Conservation (phyloP, 1,140 invertebrate genomes). For the Heliconius hewitsoni region DNA sequence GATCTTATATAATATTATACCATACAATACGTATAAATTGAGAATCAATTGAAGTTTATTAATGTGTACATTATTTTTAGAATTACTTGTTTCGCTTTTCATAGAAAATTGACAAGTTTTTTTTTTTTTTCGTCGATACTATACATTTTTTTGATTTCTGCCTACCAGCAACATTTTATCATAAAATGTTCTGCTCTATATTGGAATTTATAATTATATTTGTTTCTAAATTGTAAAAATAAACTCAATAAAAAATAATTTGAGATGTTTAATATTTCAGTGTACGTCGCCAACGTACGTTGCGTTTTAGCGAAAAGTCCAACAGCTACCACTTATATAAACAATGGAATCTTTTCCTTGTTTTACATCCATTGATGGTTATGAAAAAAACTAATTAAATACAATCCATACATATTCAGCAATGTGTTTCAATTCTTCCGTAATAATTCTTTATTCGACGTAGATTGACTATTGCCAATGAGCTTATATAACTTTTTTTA, state of each 20-base stretch:
- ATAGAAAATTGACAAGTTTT: background rate
- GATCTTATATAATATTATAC: background rate
- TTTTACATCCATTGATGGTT: background rate
- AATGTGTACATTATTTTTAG: background rate
- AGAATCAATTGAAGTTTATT: conserved; percentile 11
- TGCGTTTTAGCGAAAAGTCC: conserved; percentile 33
- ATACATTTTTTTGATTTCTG: no score
- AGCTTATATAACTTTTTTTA: background rate
- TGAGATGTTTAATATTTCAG: background rate
- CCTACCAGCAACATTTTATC: no score
- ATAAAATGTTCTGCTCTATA: no score
- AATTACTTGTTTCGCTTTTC: background rate
- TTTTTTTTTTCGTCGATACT: no score
- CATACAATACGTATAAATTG: background rate
- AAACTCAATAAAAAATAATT: background rate
- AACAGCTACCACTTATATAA: conserved; percentile 14
- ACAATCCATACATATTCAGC: background rate
- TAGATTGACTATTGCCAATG: background rate
- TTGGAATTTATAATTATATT: no score
- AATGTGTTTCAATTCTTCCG: background rate
- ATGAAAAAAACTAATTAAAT: background rate
- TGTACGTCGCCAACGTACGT: conserved; percentile 23
- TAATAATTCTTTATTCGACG: background rate
- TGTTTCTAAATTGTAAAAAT: no score
- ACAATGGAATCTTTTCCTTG: background rate